Conservation (phyloP, 1,140 invertebrate species). For the Drosophila seguyi region DNA sequence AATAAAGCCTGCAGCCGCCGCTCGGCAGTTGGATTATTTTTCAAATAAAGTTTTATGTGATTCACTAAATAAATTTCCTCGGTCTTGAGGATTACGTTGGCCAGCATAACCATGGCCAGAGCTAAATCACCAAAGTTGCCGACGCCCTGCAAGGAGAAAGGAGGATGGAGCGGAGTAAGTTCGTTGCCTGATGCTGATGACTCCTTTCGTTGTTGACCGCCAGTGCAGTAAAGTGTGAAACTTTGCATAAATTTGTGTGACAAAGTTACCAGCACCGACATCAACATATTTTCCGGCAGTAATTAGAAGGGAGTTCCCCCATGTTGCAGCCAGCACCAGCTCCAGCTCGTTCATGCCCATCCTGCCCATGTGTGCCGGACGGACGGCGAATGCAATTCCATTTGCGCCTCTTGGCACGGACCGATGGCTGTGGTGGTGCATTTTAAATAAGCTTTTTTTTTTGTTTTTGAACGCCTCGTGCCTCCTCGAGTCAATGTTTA, state of each 20-base stretch:
- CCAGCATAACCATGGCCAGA: constrained; percentile 79
- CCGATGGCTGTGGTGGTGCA: constrained; percentile 31
- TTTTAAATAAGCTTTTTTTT: constrained; percentile 67
- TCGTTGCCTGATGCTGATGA: constrained; percentile 46
- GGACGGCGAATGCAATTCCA: constrained; percentile 58
- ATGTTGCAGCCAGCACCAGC: background rate
- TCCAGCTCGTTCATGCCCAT: background rate
- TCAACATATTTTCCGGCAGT: constrained; percentile 78
- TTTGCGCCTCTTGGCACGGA: constrained; percentile 37
- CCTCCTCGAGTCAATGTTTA: constrained; percentile 64
- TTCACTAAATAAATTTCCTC: constrained; percentile 85
- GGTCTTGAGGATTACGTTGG: constrained; percentile 83
- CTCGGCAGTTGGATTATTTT: constrained; percentile 80
- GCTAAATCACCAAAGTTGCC: constrained; percentile 84
- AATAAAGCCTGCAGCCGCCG: constrained; percentile 32
- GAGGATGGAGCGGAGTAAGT: constrained; percentile 21
- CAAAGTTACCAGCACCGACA: constrained; percentile 72
- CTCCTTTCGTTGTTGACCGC: constrained; percentile 54
- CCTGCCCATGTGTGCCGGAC: constrained; percentile 25
- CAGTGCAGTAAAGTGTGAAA: constrained; percentile 76
- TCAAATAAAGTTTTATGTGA: constrained; percentile 85
- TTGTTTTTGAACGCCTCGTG: constrained; percentile 30
- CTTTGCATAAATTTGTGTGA: constrained; percentile 77
- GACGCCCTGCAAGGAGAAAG: constrained; percentile 64
- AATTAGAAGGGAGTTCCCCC: constrained; percentile 60